Evolutionary conservation across 2,113 vertebrate genomes (phyloP), one percentile per base, ranked within the genome.

Genomic region (Vulpes vulpes): DNA sequence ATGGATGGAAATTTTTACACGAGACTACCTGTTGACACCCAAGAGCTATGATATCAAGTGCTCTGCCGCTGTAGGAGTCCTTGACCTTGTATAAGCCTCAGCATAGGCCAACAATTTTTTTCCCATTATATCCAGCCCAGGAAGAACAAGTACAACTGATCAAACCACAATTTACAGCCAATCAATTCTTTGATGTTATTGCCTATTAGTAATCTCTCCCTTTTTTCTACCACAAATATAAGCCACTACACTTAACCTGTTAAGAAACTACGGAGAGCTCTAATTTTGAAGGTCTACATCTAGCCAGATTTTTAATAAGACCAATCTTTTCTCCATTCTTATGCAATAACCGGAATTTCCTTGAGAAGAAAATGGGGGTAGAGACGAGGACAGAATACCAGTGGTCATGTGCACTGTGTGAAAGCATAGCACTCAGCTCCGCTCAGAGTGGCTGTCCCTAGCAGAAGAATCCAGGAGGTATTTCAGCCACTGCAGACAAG

Each of bases 191-290:
- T 17, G 12, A 76, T 49, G 14, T 59, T 89, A 89, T 11, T 53
- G 9, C 16, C 17, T 78, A 11, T 83, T 65, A 81, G 27, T 83
- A 83, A 95, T 73, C 22, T 32, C 11, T 38, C 60, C 38, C 69
- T 30, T 69, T 91, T 71, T 59, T 69, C 82, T 84, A 35, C 71
- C 76, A 62, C 15, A 88, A 64, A 67, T 81, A 38, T 35, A 95
- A 94, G 23, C 32, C 3, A 95, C 38, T 93, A 11, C 32, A 11
- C 2, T 12, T 53, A 67, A 23, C 43, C 43, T 43, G 43, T 43
- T 20, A 82, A 96, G 88, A 90, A 62, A 64, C 8, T 6, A 57
- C 5, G 30, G 19, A 65, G 57, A 25, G 43, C 35, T 73, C 9
- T 30, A 57, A 57, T 17, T 67, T 43, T 55, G 15, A 30, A 49